Base-by-base conservation (phyloP, 2,888 invertebrate species). In the Chironomus tentans region DNA sequence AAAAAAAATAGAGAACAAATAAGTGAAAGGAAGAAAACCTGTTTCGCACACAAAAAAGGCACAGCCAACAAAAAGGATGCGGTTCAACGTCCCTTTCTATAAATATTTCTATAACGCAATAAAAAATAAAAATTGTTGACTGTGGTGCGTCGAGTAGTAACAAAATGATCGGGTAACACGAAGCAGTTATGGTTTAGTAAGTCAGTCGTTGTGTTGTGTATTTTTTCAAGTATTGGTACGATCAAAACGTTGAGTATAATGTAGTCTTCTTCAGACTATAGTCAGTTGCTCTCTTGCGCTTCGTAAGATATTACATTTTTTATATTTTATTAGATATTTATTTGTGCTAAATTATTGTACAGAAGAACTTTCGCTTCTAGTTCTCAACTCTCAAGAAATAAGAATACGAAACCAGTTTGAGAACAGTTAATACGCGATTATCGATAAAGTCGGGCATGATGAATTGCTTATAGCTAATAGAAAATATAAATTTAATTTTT, bases 241-340 rank as follows among this genome's bases (percentile, higher is more conserved):
- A 71, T 71, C 38, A 38, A 24, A n/a, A 62, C 12, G 21, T 61
- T 62, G 38, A 38, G 38, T 38, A 62, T 21, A 6, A 2, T 72
- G 18, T 28, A 62, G 72, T 72, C 72, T n/a, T 38, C 72, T 72
- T 62, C 46, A 61, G 46, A 62, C 72, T 50, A n/a, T 22, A 38
- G 7, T 61, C 71, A 18, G 10, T 61, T 38, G 61, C 62, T 24
- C 62, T 72, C 61, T 72, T 50, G 61, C 46, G 46, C 61, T 62
- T 62, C 21, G 21, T 21, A 72, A 71, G 22, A 61, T 50, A 50
- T 50, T 50, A 18, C 10, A n/a, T 24, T n/a, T 50, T 5, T 56
- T 50, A 15, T 50, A n/a, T 50, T 56, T 56, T 56, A 18, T 18
- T 38, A 38, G 38, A 10, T 38, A 38, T 38, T 38, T 56, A 18